Base-by-base conservation (phyloP, 2,113 vertebrate genomes). In the Cinclus mexicanus region DNA sequence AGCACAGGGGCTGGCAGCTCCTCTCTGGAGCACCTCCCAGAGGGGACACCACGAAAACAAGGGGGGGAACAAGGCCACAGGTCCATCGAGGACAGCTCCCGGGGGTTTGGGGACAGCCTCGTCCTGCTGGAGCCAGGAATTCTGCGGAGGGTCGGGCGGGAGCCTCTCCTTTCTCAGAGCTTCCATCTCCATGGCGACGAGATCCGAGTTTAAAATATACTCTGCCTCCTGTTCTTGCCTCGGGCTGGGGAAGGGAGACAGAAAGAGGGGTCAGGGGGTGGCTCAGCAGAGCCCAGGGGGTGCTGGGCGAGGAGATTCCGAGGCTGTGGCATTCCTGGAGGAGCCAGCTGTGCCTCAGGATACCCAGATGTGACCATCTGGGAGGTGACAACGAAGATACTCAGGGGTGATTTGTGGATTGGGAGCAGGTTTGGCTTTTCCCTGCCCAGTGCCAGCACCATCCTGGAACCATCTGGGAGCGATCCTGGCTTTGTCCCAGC, bases 211-310 rank as follows among this genome's bases (percentile, higher is more conserved):
- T 98, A 99, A 98, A 99, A 99, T 97, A 99, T 98, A 91, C 99
- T 99, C 95, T 99, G 99, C 80, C 99, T 96, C 86, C 99, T 98
- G 98, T 97, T 99, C 97, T 99, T 99, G 86, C 99, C 99, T 94
- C 99, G 98, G 95, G 98, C 99, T 99, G 95, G 59, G 64, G 59
- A 63, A 41, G 35, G 65, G 53, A 83, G 70, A 65, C 61, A 23
- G 72, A 52, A 49, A 47, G 2, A 6, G 44, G 56, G 87, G 63
- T 75, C 44, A 33, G 70, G 14, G 78, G 12, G 69, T 0, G 20
- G 72, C 39, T 37, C 46, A 8, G 47, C 67, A 28, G 70, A 33
- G 75, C 2, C 61, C 67, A 7, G 29, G 0, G 2, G 33, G 33
- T 3, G 86, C 79, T 33, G 22, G 14, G 19, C 12, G 10, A 7